phyloP scores from a whole-genome alignment of 2,113 vertebrate species.

The Marmota flaviventris region DNA sequence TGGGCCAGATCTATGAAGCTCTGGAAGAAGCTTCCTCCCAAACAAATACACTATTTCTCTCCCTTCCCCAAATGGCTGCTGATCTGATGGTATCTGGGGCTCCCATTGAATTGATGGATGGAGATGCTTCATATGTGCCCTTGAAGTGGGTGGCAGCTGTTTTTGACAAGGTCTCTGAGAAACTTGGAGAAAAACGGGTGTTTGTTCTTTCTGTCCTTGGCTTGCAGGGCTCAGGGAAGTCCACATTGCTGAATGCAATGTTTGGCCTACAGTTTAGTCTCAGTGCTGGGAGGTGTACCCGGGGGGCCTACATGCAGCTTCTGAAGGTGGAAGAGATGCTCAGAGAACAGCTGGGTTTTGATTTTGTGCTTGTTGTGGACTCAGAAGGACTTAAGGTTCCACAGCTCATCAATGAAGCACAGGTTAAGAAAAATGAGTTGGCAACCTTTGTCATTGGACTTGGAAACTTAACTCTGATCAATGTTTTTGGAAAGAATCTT shows the following conservation, averaged over 20 bases:
- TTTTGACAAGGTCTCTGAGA: slow-evolving; percentile 86
- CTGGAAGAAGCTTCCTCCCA: slow-evolving; percentile 33
- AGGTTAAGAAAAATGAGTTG: slow-evolving; percentile 85
- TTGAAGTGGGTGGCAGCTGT: slow-evolving; percentile 87
- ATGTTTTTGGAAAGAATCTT: slow-evolving; percentile 87
- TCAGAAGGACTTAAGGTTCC: slow-evolving; percentile 86
- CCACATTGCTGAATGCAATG: slow-evolving; percentile 89
- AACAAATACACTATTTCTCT: background rate
- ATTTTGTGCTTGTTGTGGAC: slow-evolving; percentile 87
- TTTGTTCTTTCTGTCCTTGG: slow-evolving; percentile 90
- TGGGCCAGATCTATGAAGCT: slow-evolving; percentile 90
- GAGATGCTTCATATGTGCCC: slow-evolving; percentile 88
- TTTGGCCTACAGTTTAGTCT: slow-evolving; percentile 90
- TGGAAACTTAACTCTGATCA: slow-evolving; percentile 87
- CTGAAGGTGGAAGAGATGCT: slow-evolving; percentile 74
- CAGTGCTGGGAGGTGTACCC: slow-evolving; percentile 88
- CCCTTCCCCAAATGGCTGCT: slow-evolving; percentile 86
- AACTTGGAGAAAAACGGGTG: slow-evolving; percentile 83
- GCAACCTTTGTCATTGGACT: slow-evolving; percentile 88
- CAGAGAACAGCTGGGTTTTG: slow-evolving; percentile 72
- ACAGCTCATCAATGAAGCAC: slow-evolving; percentile 78
- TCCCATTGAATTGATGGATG: slow-evolving; percentile 90
- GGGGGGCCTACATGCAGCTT: slow-evolving; percentile 89
- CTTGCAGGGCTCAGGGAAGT: slow-evolving; percentile 90
- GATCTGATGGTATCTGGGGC: slow-evolving; percentile 88